Conservation (phyloP, 2,113 vertebrate genomes). For the Lasiurus cinereus region DNA sequence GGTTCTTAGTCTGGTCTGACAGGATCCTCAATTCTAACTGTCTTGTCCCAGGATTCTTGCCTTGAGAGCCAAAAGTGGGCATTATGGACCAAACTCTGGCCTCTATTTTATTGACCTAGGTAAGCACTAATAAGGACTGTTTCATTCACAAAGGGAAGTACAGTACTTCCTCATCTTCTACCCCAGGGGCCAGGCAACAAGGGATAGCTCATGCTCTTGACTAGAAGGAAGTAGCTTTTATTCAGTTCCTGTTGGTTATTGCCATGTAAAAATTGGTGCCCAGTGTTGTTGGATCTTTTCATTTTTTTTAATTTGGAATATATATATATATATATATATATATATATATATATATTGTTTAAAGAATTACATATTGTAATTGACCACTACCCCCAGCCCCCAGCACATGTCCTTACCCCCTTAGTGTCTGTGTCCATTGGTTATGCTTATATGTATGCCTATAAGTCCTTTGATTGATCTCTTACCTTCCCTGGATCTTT, state of each 20-base stretch:
- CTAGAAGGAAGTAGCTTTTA: not conserved
- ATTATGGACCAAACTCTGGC: not conserved
- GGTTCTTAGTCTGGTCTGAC: not conserved
- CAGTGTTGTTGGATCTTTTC: not conserved
- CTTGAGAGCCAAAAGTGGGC: not conserved
- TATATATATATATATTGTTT: no score
- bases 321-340: no score
- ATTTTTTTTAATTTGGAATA: not conserved
- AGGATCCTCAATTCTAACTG: not conserved
- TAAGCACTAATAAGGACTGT: not conserved
- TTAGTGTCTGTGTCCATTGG: no score
- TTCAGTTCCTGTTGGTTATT: not conserved
- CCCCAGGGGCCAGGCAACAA: not conserved
- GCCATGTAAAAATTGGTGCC: not conserved
- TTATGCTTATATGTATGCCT: no score
- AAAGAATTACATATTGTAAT: no score
- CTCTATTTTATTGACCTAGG: not conserved
- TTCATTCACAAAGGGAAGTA: constrained; percentile 6
- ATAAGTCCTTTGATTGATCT: no score
- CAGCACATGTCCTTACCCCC: no score
- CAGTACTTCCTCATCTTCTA: not conserved
- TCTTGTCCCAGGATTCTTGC: not conserved
- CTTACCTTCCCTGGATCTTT: not conserved
- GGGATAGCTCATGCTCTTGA: not conserved
- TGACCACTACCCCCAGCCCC: no score